Evolutionary conservation across 2,888 invertebrate genomes (phyloP).

Genomic region (Hydrotaea diabolus): DNA sequence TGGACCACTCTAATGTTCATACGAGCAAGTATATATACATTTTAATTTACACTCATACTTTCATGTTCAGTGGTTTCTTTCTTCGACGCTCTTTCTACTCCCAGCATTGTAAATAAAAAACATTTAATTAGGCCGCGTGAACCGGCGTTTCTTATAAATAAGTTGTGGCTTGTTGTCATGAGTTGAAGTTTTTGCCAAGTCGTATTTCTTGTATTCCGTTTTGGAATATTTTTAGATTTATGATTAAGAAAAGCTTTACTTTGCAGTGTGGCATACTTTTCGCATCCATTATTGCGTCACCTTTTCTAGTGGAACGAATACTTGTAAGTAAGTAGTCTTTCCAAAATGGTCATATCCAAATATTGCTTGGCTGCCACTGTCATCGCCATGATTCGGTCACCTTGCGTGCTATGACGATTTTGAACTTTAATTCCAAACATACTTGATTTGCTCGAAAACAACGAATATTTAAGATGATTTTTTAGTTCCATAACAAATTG

Average conservation of each 20-base stretch:
- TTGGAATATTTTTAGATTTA: not conserved
- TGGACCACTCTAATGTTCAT: no score
- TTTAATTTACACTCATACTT: no score
- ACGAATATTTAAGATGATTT: constrained; percentile 7
- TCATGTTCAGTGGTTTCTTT: no score
- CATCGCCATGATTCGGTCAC: constrained; percentile 41
- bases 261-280: no score
- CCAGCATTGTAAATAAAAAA: not conserved
- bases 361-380: constrained; percentile 36
- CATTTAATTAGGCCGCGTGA: not conserved
- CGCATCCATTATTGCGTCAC: not conserved
- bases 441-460: constrained; percentile 24
- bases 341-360: constrained; percentile 15
- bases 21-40: no score
- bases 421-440: constrained; percentile 54
- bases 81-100: not conserved
- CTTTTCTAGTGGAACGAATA: not conserved
- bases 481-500: constrained; percentile 40
- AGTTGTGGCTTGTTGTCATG: not conserved
- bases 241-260: not conserved
- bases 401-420: constrained; percentile 40
- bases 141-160: not conserved
- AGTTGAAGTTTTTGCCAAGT: not conserved
- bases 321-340: not conserved
- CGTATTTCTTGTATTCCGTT: not conserved